A percentile compares a stretch with the other conserved stretches of the same genome.
These are phyloP conservation scores for Pogona vitticeps DNA, from an alignment of 2,113 vertebrate species.

Conservation along the genomic window DNA sequence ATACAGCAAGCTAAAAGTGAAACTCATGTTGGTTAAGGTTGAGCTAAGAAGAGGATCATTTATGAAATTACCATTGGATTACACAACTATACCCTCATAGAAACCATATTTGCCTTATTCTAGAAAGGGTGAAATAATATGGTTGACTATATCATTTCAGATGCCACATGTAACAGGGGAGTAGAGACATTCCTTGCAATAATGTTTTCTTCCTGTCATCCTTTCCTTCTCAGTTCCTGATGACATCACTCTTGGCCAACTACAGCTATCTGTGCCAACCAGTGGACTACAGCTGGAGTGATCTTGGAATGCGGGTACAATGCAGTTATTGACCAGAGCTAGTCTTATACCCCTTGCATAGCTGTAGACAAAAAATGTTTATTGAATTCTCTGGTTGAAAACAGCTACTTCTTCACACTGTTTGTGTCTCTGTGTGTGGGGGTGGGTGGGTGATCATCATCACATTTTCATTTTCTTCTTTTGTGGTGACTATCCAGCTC, in stretches of 20 bases:
- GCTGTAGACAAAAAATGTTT: rapidly evolving
- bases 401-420: no score
- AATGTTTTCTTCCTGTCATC: neutral
- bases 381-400: neutral
- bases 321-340: neutral
- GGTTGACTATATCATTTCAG: no score
- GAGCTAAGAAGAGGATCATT: neutral
- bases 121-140: neutral
- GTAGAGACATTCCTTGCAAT: neutral
- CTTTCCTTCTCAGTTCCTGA: slow-evolving; percentile 73
- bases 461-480: no score
- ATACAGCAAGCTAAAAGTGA: neutral
- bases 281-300: slow-evolving; percentile 69
- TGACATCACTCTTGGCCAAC: slow-evolving; percentile 71
- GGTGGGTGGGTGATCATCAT: no score
- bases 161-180: neutral
- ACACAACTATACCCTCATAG: neutral
- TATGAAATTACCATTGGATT: neutral
- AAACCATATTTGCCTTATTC: neutral
- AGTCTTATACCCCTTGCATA: neutral
- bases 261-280: slow-evolving; percentile 80
- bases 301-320: slow-evolving; percentile 71
- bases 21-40: neutral
- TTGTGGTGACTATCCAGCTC: no score
- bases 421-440: no score